phyloP scores from a whole-genome alignment of 2,113 vertebrate species.

The Eudorcas thomsonii region DNA sequence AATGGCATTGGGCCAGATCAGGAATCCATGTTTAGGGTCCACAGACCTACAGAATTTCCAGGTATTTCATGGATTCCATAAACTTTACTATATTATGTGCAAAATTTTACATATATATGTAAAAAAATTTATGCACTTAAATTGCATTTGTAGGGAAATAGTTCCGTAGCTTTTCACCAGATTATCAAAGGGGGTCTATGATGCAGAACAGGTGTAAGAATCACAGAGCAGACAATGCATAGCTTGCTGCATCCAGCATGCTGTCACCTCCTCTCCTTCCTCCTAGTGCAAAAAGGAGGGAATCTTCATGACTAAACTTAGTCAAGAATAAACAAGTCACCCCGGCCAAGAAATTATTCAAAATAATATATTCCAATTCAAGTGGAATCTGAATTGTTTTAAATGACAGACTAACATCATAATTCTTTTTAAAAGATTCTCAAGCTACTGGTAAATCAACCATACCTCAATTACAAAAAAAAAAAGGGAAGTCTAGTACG shows the following conservation, averaged over 20 bases:
- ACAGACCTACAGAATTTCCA: not conserved
- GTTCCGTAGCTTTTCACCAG: not conserved
- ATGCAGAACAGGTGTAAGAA: not conserved
- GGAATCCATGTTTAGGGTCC: not conserved
- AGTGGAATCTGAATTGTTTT: not conserved
- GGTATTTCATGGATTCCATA: not conserved
- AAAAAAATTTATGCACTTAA: not conserved
- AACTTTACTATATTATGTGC: not conserved
- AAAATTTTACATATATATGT: not conserved
- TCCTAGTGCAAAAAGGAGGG: not conserved
- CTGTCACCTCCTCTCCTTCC: not conserved
- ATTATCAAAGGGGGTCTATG: not conserved
- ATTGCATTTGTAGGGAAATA: not conserved
- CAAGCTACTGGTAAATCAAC: not conserved
- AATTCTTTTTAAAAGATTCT: not conserved
- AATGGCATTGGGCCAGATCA: not conserved
- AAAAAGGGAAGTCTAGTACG: not conserved
- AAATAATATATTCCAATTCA: constrained; percentile 5
- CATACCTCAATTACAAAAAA: not conserved
- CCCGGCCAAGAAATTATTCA: not conserved
- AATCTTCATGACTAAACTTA: not conserved
- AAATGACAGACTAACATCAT: constrained; percentile 3
- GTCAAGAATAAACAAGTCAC: constrained; percentile 30
- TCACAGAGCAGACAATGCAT: not conserved
- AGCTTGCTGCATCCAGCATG: not conserved